Base-by-base conservation (phyloP, 2,888 invertebrate genomes). In the Nasonovia ribisnigri region DNA sequence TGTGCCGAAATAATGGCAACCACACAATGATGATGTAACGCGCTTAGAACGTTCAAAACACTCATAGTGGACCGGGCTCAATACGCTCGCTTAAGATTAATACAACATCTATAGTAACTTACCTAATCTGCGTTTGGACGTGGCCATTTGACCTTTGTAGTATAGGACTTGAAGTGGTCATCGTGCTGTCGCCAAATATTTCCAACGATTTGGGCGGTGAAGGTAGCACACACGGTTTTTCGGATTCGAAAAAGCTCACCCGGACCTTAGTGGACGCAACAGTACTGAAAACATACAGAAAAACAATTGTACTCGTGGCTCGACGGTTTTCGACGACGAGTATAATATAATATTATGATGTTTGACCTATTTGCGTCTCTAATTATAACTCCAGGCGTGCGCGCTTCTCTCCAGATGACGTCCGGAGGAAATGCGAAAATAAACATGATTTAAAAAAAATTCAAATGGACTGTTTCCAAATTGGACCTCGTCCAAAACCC, bases 211-310 rank as follows among this genome's bases (percentile, higher is more conserved):
- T 93, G 16, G 93, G 93, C 29, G 93, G 93, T 60, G 93, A 93
- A 8, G 93, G 93, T 48, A 93, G 36, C 86, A 89, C 90, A 84
- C 92, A 93, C 87, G 94, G 94, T 60, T 89, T 94, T 48, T 91
- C 92, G 84, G 93, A 93, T 48, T 94, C 94, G 93, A 94, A 94
- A 88, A 94, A 94, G 94, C 94, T 94, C 88, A 94, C 94, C 36
- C 94, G 94, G 92, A 94, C 94, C 93, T 88, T 94, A 51, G 94
- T 94, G 57, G 94, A 94, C 92, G 93, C 94, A 57, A 94, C 94
- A 57, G 91, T 87, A 92, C 94, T 94, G 94, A 57, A 92, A 94
- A 48, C 29, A 46, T 57, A 42, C 84, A 88, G 20, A 87, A 88
- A 92, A 90, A 84, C 92, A 36, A 36, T 67, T 87, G 46, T n/a